Percentiles rank a stretch among this genome's conserved stretches.
phyloP scores from a whole-genome alignment of 2,888 invertebrate species.

The Salpingus planirostris region DNA sequence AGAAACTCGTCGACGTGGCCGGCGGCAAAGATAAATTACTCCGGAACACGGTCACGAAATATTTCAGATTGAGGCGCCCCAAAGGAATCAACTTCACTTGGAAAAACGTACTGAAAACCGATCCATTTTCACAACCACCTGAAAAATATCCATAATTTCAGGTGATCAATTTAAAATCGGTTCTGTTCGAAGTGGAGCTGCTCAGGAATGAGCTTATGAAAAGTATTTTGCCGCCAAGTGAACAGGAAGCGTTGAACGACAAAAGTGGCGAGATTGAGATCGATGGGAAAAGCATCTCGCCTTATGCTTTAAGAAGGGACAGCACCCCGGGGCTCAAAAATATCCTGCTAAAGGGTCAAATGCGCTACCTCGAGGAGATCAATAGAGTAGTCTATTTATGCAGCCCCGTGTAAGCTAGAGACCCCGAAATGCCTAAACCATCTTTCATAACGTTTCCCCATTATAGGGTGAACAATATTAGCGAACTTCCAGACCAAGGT shows the following conservation, averaged over 20 bases:
- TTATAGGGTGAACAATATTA: slow-evolving; percentile 69
- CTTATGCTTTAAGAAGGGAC: slow-evolving; percentile 34
- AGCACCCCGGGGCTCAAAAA: slow-evolving; percentile 55
- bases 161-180: slow-evolving; percentile 71
- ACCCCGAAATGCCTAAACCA: too few relatives aligned
- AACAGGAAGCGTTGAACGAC: slow-evolving; percentile 13
- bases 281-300: slow-evolving; percentile 34
- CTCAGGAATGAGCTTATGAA: slow-evolving; percentile 41
- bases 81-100: slow-evolving; percentile 74
- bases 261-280: slow-evolving; percentile 27
- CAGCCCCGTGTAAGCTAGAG: slow-evolving; percentile 74
- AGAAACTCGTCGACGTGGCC: slow-evolving; percentile 63
- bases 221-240: slow-evolving; percentile 6
- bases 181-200: slow-evolving; percentile 78
- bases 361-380: slow-evolving; percentile 72
- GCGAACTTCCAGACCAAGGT: slow-evolving; percentile 71
- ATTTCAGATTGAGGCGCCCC: slow-evolving; percentile 71
- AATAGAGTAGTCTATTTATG: slow-evolving; percentile 78
- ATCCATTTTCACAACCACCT: too few relatives aligned
- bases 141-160: slow-evolving; percentile 31
- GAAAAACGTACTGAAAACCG: slow-evolving; percentile 76
- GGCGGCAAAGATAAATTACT: slow-evolving; percentile 48
- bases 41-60: slow-evolving; percentile 57
- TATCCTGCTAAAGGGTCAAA: slow-evolving; percentile 76
- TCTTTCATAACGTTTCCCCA: slow-evolving; percentile 1